A percentile compares a stretch with the other conserved stretches of the same genome.
Conservation (phyloP, 2,888 invertebrate species). For the Apamea epomidion region DNA sequence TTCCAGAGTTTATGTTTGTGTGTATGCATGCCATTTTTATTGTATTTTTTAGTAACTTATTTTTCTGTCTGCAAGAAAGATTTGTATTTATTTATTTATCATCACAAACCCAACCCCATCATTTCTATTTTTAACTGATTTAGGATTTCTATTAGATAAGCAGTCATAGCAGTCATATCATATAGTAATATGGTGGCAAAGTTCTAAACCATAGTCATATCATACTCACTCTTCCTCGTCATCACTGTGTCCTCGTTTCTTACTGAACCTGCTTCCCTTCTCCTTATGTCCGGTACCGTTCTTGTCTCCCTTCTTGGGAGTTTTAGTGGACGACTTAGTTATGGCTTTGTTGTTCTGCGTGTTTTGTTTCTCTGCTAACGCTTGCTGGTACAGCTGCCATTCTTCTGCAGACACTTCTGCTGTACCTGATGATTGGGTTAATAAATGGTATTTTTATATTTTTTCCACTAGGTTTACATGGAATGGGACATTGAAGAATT, state of each 20-base stretch:
- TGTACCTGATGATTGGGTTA: constrained; percentile 72
- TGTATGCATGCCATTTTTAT: too few relatives aligned
- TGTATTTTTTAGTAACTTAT: too few relatives aligned
- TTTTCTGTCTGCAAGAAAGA: not conserved
- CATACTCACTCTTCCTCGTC: constrained; percentile 85
- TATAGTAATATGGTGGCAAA: not conserved
- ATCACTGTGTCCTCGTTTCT: constrained; percentile 78
- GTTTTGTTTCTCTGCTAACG: constrained; percentile 83
- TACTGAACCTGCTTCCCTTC: constrained; percentile 61
- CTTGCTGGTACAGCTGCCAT: constrained; percentile 88
- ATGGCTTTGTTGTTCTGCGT: constrained; percentile 70
- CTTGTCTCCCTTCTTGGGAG: constrained; percentile 68
- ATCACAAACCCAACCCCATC: not conserved
- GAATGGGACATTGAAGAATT: not conserved
- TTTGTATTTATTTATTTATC: not conserved
- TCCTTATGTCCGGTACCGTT: constrained; percentile 52
- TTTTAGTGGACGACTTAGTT: constrained; percentile 68
- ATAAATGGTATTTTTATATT: not conserved
- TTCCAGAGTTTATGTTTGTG: too few relatives aligned
- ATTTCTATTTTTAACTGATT: not conserved
- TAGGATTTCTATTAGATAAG: not conserved
- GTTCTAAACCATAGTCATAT: not conserved
- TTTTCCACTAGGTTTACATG: too few relatives aligned
- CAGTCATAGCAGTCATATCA: not conserved
- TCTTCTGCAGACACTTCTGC: constrained; percentile 86